Conservation (phyloP, 2,888 invertebrate genomes). For the Philopedon plagiatum region DNA sequence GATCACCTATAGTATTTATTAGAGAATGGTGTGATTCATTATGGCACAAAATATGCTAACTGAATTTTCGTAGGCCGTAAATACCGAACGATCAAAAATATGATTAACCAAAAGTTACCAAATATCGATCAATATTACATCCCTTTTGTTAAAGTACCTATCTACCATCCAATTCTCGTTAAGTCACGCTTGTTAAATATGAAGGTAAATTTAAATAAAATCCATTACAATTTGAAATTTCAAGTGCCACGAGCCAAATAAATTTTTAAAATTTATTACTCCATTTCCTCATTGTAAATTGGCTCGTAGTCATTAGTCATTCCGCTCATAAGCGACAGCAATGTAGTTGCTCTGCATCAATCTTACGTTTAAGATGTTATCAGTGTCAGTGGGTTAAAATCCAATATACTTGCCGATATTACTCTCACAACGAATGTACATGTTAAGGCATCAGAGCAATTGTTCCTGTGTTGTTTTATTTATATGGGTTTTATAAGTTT, state of each 20-base stretch:
- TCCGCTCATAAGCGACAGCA: slow-evolving; percentile 33
- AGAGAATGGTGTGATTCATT: too few species aligned
- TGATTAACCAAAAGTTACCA: not conserved
- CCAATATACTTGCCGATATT: slow-evolving; percentile 30
- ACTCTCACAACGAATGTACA: not conserved
- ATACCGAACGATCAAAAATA: too few species aligned
- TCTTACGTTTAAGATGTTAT: slow-evolving; percentile 36
- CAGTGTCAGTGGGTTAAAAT: slow-evolving; percentile 41
- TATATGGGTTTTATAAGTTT: too few species aligned
- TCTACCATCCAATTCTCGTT: not conserved
- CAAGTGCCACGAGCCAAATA: slow-evolving; percentile 31
- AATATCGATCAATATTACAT: not conserved
- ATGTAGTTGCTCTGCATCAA: slow-evolving; percentile 36
- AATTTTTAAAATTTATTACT: slow-evolving; percentile 41
- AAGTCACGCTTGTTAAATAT: not conserved
- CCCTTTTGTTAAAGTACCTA: too few species aligned
- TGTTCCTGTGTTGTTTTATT: not conserved
- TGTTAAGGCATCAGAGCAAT: not conserved
- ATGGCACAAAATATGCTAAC: too few species aligned
- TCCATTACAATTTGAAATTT: slow-evolving; percentile 18
- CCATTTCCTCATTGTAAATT: slow-evolving; percentile 39
- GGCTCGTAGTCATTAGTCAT: slow-evolving; percentile 38
- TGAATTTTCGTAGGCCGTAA: too few species aligned
- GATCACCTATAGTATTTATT: too few species aligned
- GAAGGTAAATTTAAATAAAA: slow-evolving; percentile 16